phyloP scores from a whole-genome alignment of 2,888 invertebrate species.

The Synergus laeviventris region DNA sequence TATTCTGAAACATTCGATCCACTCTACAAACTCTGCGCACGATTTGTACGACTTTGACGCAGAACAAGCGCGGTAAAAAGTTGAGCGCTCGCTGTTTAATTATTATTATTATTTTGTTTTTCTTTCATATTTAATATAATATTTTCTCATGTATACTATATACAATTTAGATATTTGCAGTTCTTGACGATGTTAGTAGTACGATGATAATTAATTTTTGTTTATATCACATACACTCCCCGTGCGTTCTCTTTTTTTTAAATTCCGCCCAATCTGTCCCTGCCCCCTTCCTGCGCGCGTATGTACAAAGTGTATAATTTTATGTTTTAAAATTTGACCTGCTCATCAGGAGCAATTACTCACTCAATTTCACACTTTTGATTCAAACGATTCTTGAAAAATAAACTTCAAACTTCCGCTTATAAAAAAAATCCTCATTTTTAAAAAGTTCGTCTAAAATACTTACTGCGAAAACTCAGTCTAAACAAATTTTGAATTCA shows the following conservation, averaged over 20 bases:
- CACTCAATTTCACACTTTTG: background rate
- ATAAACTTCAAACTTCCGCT: background rate
- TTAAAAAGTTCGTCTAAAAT: background rate
- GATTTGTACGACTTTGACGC: slow-evolving; percentile 59
- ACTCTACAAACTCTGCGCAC: slow-evolving; percentile 61
- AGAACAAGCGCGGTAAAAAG: slow-evolving; percentile 57
- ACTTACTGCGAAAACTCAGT: slow-evolving; percentile 24
- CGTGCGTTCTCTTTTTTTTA: slow-evolving; percentile 41
- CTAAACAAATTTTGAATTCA: slow-evolving; percentile 35
- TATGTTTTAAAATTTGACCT: slow-evolving; percentile 47
- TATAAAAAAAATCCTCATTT: background rate
- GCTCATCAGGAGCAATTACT: slow-evolving; percentile 48
- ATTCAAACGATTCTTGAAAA: slow-evolving; percentile 18
- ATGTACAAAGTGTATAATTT: slow-evolving; percentile 29
- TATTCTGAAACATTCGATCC: slow-evolving; percentile 61
- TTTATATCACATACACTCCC: slow-evolving; percentile 73
- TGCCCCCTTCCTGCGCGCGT: slow-evolving; percentile 3
- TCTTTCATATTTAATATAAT: slow-evolving; percentile 64
- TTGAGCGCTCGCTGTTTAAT: slow-evolving; percentile 54
- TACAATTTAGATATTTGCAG: slow-evolving; percentile 68
- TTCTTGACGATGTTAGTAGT: slow-evolving; percentile 62
- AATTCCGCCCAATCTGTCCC: slow-evolving; percentile 45
- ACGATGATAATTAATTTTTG: slow-evolving; percentile 73
- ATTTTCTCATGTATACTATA: slow-evolving; percentile 66
- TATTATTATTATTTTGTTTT: slow-evolving; percentile 45